phyloP scores from a whole-genome alignment of 2,113 vertebrate species.

The Pholis gunnellus region DNA sequence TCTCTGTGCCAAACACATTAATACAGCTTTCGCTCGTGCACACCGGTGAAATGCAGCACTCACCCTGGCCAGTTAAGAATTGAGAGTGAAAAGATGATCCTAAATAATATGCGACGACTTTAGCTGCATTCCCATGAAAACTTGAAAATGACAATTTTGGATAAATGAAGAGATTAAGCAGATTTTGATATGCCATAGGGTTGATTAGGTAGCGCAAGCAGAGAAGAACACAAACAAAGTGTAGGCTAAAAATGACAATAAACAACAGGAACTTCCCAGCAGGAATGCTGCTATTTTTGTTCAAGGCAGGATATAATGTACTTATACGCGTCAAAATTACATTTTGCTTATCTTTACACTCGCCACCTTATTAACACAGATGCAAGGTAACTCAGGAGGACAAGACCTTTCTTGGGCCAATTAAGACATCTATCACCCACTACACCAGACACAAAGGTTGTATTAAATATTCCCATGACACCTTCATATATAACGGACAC shows the following conservation, averaged over 20 bases:
- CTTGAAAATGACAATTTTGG: too few relatives aligned
- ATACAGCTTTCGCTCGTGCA: conserved; percentile 13
- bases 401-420: neutral
- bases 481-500: neutral
- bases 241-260: neutral
- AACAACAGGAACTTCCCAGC: neutral
- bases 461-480: neutral
- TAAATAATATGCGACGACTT: too few relatives aligned
- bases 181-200: too few relatives aligned
- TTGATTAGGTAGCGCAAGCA: too few relatives aligned
- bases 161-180: too few relatives aligned
- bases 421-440: neutral
- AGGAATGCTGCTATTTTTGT: neutral
- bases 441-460: neutral
- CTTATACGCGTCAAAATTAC: neutral
- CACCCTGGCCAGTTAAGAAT: neutral
- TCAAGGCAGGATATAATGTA: neutral
- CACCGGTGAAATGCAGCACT: conserved; percentile 14
- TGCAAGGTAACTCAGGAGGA: neutral
- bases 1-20: conserved; percentile 44
- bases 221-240: too few relatives aligned
- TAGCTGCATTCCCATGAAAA: too few relatives aligned
- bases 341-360: neutral
- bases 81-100: neutral
- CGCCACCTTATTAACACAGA: neutral